Evolutionary conservation across 2,888 invertebrate genomes (phyloP).

Genomic region (Liopterus haemorrhoidalis): DNA sequence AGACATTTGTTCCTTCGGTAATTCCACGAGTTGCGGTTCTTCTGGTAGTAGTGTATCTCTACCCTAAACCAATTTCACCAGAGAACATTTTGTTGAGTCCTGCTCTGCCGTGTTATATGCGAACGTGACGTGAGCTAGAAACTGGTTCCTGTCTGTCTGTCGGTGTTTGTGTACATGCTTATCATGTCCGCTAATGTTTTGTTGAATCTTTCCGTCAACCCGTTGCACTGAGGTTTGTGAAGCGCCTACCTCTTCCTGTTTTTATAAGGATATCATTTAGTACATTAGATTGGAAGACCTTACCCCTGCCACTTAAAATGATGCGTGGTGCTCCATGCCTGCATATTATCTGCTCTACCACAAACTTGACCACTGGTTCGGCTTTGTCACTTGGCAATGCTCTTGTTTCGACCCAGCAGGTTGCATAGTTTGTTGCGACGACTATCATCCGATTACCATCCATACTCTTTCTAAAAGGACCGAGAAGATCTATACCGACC

Average conservation of each 20-base stretch:
- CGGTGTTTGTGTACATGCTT: not conserved
- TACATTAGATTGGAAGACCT: constrained; percentile 27
- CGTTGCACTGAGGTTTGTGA: constrained; percentile 15
- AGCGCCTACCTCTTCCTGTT: constrained; percentile 25
- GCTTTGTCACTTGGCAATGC: constrained; percentile 27
- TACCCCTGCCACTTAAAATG: constrained; percentile 6
- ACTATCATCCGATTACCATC: constrained; percentile 30
- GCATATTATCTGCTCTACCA: constrained; percentile 18
- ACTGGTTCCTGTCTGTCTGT: constrained; percentile 13
- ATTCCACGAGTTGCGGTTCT: constrained; percentile 20
- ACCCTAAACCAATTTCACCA: constrained; percentile 28
- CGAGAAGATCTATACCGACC: constrained; percentile 30
- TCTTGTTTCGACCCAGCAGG: constrained; percentile 27
- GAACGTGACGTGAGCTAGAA: constrained; percentile 28
- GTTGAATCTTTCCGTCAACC: constrained; percentile 30
- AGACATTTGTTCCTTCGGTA: not conserved
- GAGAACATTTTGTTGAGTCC: constrained; percentile 27
- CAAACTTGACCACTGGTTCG: constrained; percentile 21
- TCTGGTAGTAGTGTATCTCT: constrained; percentile 28
- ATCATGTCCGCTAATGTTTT: not conserved
- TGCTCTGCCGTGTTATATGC: constrained; percentile 31
- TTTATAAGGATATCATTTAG: constrained; percentile 26
- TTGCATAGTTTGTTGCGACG: constrained; percentile 32
- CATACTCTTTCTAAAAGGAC: constrained; percentile 28
- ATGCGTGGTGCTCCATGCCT: constrained; percentile 1